These are phyloP conservation scores for Raja brachyura DNA, from an alignment of 2,113 vertebrate genomes.

Conservation along the genomic window DNA sequence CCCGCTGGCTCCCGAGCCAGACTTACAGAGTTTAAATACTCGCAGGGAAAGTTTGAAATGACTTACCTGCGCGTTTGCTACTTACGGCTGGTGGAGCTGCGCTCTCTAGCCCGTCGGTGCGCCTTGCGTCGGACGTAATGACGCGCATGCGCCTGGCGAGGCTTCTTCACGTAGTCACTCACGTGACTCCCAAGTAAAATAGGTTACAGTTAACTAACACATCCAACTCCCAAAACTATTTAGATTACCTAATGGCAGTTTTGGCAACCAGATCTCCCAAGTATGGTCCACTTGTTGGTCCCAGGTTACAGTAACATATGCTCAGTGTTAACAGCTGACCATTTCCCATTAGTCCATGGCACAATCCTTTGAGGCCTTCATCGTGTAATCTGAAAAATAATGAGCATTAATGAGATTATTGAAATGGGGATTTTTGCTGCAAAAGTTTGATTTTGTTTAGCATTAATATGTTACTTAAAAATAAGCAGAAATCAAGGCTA, in stretches of 20 bases:
- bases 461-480: not conserved
- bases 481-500: not conserved
- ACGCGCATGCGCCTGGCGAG: too few species aligned
- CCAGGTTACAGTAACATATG: slow-evolving; percentile 53
- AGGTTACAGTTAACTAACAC: too few species aligned
- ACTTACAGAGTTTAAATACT: too few species aligned
- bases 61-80: too few species aligned
- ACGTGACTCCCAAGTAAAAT: too few species aligned
- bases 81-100: too few species aligned
- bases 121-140: too few species aligned
- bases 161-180: too few species aligned
- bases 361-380: slow-evolving; percentile 48
- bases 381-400: slow-evolving; percentile 48
- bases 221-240: not conserved
- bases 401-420: not conserved
- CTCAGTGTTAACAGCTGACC: slow-evolving; percentile 48
- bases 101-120: too few species aligned
- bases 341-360: slow-evolving; percentile 48
- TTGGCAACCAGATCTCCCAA: slow-evolving; percentile 44
- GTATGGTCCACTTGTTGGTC: slow-evolving; percentile 42
- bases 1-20: too few species aligned
- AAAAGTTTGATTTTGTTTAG: not conserved
- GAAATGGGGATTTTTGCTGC: not conserved
- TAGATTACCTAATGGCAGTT: slow-evolving; percentile 48
- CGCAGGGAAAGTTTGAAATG: too few species aligned